Conservation (phyloP, 2,113 vertebrate species). For the Oceanites oceanicus region DNA sequence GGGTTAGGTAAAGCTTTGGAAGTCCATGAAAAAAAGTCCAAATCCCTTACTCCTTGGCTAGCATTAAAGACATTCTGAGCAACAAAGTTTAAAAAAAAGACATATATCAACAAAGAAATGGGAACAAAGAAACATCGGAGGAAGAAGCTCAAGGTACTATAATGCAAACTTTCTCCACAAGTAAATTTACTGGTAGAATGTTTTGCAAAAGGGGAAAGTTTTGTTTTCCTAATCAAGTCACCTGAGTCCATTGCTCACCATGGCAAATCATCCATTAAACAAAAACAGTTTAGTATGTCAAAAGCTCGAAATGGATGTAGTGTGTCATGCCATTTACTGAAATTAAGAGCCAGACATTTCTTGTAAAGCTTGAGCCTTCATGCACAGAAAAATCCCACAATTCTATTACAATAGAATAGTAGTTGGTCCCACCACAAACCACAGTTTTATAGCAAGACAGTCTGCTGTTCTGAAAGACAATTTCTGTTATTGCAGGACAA, state of each 20-base stretch:
- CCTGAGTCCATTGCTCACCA: conserved; percentile 42
- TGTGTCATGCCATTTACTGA: conserved; percentile 97
- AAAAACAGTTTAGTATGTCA: conserved; percentile 57
- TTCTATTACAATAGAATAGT: neutral
- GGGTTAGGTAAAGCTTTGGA: conserved; percentile 90
- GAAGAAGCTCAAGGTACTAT: conserved; percentile 60
- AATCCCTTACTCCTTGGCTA: conserved; percentile 97
- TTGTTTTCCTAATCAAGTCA: conserved; percentile 47
- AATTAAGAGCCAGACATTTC: conserved; percentile 67
- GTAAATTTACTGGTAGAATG: neutral
- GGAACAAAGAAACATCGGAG: conserved; percentile 67
- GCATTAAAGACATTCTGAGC: conserved; percentile 97
- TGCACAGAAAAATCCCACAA: conserved; percentile 14
- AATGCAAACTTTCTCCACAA: conserved; percentile 53
- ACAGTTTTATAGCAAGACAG: conserved; percentile 68
- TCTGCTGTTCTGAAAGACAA: conserved; percentile 44
- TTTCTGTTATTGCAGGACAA: neutral
- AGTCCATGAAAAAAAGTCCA: conserved; percentile 95
- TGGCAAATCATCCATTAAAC: conserved; percentile 56
- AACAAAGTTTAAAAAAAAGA: conserved; percentile 92
- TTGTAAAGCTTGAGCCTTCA: conserved; percentile 21
- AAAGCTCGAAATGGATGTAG: conserved; percentile 82
- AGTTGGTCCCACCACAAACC: conserved; percentile 20
- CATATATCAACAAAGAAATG: conserved; percentile 84
- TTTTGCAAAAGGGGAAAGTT: conserved; percentile 31